Evolutionary conservation across 2,797 vertebrate genomes (phyloP), one percentile per base, ranked within the genome.

Genomic region (Cyprinella venusta): DNA sequence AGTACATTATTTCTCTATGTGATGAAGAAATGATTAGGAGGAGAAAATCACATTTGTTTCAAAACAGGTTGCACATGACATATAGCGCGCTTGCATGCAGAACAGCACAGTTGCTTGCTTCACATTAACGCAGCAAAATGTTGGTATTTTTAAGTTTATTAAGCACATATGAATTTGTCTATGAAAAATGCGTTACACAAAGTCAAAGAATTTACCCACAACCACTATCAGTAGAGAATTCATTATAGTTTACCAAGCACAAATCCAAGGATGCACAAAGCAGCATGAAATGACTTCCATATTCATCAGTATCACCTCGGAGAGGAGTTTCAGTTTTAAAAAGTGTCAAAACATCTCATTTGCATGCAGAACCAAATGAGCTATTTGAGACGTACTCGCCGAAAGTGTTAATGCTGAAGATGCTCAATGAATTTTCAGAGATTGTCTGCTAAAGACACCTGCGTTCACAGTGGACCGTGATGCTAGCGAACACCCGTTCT

Each of bases 271-370:
- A 76, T 42, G 54, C 74, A 61, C 16, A 71, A 64, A 68, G 52
- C 61, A 68, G 72, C 50, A 76, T 82, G 61, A 76, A 76, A 82
- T 82, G 68, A 82, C 45, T 76, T 76, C 36, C 63, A 82, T 69
- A 76, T 76, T 82, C 63, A 76, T 82, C 61, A 69, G 81, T 21
- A 76, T 76, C 81, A 68, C 81, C 81, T 76, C 26, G 24, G 63
- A 67, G 36, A 56, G 50, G 81, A 75, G 36, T 54, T 69, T 77
- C 42, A 24, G 30, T 81, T 81, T 45, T 64, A 81, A 76, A 77
- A 85, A 42, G 50, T 64, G 65, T 72, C 74, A 64, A 77, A 85
- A 85, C n/a, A 76, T 77, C 79, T 76, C 2, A 78, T 85, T 81
- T 85, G 50, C 61, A 79, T 74, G 69, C 76, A 67, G 69, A 75